Percentiles rank a stretch among this genome's conserved stretches.
phyloP scores from a whole-genome alignment of 1,140 invertebrate species.

The Brachionus manjavacas region DNA sequence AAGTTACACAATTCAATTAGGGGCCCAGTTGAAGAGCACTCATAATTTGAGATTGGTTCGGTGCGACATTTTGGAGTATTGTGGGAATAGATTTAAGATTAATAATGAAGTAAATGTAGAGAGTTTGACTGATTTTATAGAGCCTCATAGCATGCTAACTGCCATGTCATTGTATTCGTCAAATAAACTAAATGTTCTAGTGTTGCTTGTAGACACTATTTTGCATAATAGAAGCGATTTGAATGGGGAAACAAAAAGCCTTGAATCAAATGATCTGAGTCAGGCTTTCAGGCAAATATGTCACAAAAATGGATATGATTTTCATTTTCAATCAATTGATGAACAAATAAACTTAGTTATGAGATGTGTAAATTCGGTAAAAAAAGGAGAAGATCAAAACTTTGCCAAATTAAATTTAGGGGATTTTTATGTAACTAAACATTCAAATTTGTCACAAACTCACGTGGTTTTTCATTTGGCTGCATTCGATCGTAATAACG shows the following conservation, averaged over 20 bases:
- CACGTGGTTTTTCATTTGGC: slow-evolving; percentile 93
- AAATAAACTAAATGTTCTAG: slow-evolving; percentile 77
- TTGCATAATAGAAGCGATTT: slow-evolving; percentile 69
- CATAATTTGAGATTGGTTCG: slow-evolving; percentile 89
- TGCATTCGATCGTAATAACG: slow-evolving; percentile 52
- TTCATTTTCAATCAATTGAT: slow-evolving; percentile 80
- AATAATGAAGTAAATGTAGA: neutral
- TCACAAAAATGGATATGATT: slow-evolving; percentile 61
- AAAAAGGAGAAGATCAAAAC: neutral
- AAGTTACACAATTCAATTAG: slow-evolving; percentile 45
- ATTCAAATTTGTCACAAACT: slow-evolving; percentile 87
- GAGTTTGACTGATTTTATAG: slow-evolving; percentile 15
- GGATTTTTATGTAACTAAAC: slow-evolving; percentile 86
- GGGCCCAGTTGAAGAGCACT: slow-evolving; percentile 92
- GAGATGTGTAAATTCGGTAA: neutral
- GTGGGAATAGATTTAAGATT: slow-evolving; percentile 51
- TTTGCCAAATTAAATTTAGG: slow-evolving; percentile 64
- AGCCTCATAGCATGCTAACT: slow-evolving; percentile 76
- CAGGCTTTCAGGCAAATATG: neutral
- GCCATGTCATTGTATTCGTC: slow-evolving; percentile 81
- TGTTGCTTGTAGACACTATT: slow-evolving; percentile 74
- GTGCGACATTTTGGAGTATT: slow-evolving; percentile 77
- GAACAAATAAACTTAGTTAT: slow-evolving; percentile 67
- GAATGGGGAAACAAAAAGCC: slow-evolving; percentile 65
- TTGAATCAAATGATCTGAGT: neutral